Evolutionary conservation across 1,140 invertebrate species (phyloP), one percentile per base, ranked within the genome.

Genomic region (Parapsyche elsis): DNA sequence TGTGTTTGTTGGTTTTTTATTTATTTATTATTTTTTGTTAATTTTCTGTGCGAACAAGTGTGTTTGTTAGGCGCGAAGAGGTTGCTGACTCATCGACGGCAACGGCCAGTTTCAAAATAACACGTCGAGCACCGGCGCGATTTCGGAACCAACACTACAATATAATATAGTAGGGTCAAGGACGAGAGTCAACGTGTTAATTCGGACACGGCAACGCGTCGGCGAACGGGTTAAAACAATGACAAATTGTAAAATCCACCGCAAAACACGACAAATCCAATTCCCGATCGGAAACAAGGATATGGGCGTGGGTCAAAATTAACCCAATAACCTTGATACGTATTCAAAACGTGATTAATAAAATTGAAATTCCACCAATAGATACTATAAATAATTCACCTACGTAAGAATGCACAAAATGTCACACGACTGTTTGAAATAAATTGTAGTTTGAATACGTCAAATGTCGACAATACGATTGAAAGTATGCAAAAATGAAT

Each of bases 21-120:
- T 61, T 61, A 21, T 9, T 59, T 61, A 21, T 61, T 61, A 23
- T 61, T 61, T 61, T 61, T 21, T 14, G n/a, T 14, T 53, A 16
- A 19, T 61, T 61, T 61, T 61, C 21, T 61, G 9, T 21, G 24
- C 64, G 12, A 24, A 67, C 10, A 26, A 26, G 64, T 26, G 16
- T 61, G 64, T 67, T 67, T 23, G 64, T 67, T 67, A 67, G 24
- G 5, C 0, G n/a, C 26, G 49, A 53, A 53, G 64, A 67, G 64
- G 64, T 67, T 67, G 64, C 64, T 67, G 64, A 67, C 64, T 67
- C 64, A 67, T 10, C 19, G 7, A 21, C 21, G 16, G 16, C 57
- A 26, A 26, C 64, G 64, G 59, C 10, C 59, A 61, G 49, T 2
- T 61, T 61, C 64, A 23, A 67, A 67, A 67, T 23, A 24, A 67